These are phyloP conservation scores for Anabacerthia variegaticeps DNA, from an alignment of 2,797 vertebrate species.

Conservation along the genomic window DNA sequence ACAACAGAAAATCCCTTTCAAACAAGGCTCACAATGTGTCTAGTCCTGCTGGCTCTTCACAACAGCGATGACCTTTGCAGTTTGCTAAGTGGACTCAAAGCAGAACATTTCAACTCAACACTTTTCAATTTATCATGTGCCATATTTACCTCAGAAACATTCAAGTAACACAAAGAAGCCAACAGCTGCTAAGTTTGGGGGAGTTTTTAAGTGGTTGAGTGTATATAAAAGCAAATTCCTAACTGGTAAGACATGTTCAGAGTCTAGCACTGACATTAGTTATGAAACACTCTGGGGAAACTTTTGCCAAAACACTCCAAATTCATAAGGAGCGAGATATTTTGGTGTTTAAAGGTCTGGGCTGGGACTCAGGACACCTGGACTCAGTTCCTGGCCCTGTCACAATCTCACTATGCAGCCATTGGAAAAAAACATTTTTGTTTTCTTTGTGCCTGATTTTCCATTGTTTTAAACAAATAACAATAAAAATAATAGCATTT, in stretches of 20 bases:
- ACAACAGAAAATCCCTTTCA: constrained; percentile 16
- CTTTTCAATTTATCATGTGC: constrained; percentile 17
- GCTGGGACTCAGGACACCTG: constrained; percentile 49
- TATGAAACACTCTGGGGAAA: constrained; percentile 17
- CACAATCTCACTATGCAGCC: background rate
- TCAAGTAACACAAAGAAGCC: background rate
- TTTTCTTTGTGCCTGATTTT: constrained; percentile 37
- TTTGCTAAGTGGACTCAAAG: constrained; percentile 4
- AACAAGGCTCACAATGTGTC: background rate
- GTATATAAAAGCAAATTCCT: constrained; percentile 60
- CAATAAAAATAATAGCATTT: constrained; percentile 10
- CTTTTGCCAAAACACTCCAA: constrained; percentile 17
- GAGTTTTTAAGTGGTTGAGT: background rate
- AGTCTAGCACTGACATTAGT: constrained; percentile 30
- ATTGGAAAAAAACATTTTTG: background rate
- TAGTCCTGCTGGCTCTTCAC: constrained; percentile 1
- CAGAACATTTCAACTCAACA: background rate
- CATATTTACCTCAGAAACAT: background rate
- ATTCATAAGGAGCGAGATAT: background rate
- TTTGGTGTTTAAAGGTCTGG: constrained; percentile 44
- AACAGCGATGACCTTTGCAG: constrained; percentile 40
- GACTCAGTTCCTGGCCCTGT: constrained; percentile 32
- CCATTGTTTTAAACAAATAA: background rate
- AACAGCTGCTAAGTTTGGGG: constrained; percentile 30
- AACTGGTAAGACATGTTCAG: constrained; percentile 11